Evolutionary conservation across 2,888 invertebrate genomes (phyloP).

Genomic region (Amiota communis): DNA sequence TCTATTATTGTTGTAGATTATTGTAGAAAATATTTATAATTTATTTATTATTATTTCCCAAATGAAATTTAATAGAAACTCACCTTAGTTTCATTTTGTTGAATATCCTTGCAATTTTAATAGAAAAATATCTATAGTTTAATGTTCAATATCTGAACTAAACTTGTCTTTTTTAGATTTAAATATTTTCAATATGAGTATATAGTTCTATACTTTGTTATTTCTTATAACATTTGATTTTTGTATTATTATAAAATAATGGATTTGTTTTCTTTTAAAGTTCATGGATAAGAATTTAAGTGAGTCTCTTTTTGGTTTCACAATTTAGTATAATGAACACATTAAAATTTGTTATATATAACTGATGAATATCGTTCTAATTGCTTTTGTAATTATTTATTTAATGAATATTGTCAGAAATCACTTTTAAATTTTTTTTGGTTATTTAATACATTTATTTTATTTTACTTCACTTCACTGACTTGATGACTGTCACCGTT

Average conservation of each 20-base stretch:
- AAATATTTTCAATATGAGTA: constrained; percentile 19
- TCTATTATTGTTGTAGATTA: too few species aligned
- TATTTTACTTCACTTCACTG: constrained; percentile 46
- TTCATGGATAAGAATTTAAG: too few species aligned
- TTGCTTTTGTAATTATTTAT: constrained; percentile 3
- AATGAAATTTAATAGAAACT: constrained; percentile 39
- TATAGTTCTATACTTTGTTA: neutral
- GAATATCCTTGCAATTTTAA: constrained; percentile 54
- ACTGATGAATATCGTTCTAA: too few species aligned
- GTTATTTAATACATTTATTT: constrained; percentile 32
- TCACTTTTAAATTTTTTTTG: constrained; percentile 35
- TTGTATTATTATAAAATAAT: too few species aligned
- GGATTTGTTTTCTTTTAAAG: neutral
- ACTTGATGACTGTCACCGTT: constrained; percentile 55
- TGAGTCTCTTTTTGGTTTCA: too few species aligned
- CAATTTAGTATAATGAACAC: too few species aligned
- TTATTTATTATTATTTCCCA: too few species aligned
- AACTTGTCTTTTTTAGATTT: too few species aligned
- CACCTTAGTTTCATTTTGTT: constrained; percentile 66
- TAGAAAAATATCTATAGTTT: neutral
- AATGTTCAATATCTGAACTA: too few species aligned
- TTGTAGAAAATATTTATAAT: too few species aligned
- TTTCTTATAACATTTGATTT: too few species aligned
- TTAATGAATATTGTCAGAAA: constrained; percentile 7
- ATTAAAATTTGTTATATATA: too few species aligned